Evolutionary conservation across 1,140 invertebrate species (phyloP), one percentile per base, ranked within the genome.

Genomic region (Acyrthosiphon pisum): DNA sequence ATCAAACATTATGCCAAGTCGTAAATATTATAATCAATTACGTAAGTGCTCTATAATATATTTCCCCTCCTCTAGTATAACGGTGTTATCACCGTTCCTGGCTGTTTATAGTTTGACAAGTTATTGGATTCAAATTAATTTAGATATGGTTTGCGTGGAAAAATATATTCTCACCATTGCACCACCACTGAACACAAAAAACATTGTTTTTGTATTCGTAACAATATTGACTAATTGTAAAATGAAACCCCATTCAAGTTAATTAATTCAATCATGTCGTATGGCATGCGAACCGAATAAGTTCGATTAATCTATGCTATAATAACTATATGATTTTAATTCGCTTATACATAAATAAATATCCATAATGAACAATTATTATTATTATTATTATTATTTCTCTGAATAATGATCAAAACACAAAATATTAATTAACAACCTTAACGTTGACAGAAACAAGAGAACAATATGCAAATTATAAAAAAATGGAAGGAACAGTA

Each of bases 381-480:
- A 53, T 50, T 50, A 50, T 50, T 48, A 48, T 41, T 11, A 14
- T n/a, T n/a, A n/a, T n/a, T n/a, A n/a, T n/a, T 48, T 30, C 44
- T 86, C 3, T 86, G 44, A 48, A 46, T 86, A 86, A 89, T 89
- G 11, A 89, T 53, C 20, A 26, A 89, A 89, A 50, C 35, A 89
- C 48, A 22, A 89, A 89, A 89, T 53, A 89, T 53, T 89, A 89
- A 89, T 89, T 89, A 89, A 89, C 37, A 53, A 53, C 48, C 8
- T 86, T 53, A 53, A 89, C n/a, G 48, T 89, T 53, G 87, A 53
- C 87, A 53, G 87, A 50, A 53, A 35, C 35, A 89, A 89, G 20
- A n/a, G 46, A 53, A 89, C 46, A 37, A 89, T 53, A 89, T 89
- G 87, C 48, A 53, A 89, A 89, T 89, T n/a, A 89, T 22, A 26